Conservation (phyloP, 2,797 vertebrate genomes). For the Yasuhikotakia modesta region DNA sequence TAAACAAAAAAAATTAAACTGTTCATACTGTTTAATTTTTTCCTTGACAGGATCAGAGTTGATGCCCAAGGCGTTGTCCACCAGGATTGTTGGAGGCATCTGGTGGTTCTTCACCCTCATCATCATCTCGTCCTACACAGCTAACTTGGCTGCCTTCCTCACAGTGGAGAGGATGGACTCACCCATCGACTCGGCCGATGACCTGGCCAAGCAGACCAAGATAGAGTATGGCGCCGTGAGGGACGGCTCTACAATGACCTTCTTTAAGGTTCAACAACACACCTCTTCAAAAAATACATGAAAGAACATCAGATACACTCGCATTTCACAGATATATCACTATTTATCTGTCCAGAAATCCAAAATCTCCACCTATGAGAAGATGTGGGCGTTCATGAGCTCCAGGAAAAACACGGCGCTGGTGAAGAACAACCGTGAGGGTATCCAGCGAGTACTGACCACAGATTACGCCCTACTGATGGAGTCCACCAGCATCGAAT, state of each 20-base stretch:
- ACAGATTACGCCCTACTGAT: no score
- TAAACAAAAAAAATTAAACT: no score
- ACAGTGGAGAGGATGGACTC: conserved; percentile 99
- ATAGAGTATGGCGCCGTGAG: conserved; percentile 96
- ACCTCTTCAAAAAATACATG: neutral
- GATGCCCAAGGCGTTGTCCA: conserved; percentile 98
- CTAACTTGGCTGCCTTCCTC: conserved; percentile 98
- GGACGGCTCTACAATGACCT: conserved; percentile 97
- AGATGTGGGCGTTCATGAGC: conserved; percentile 99
- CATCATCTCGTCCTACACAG: conserved; percentile 99
- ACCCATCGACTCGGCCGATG: conserved; percentile 98
- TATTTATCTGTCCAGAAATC: conserved; percentile 84
- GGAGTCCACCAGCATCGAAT: no score
- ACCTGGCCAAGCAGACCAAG: conserved; percentile 98
- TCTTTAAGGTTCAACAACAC: conserved; percentile 88
- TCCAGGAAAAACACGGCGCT: conserved; percentile 79
- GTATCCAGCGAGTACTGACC: no score
- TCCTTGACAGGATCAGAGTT: no score
- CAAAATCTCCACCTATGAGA: conserved; percentile 97
- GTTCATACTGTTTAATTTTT: no score
- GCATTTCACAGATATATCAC: neutral
- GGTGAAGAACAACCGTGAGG: no score
- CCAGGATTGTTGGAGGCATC: conserved; percentile 97
- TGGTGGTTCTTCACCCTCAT: conserved; percentile 99
- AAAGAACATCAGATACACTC: no score